Percentiles rank a stretch among this genome's conserved stretches.
Conservation (phyloP, 2,797 vertebrate genomes). For the Macropus fuliginosus region DNA sequence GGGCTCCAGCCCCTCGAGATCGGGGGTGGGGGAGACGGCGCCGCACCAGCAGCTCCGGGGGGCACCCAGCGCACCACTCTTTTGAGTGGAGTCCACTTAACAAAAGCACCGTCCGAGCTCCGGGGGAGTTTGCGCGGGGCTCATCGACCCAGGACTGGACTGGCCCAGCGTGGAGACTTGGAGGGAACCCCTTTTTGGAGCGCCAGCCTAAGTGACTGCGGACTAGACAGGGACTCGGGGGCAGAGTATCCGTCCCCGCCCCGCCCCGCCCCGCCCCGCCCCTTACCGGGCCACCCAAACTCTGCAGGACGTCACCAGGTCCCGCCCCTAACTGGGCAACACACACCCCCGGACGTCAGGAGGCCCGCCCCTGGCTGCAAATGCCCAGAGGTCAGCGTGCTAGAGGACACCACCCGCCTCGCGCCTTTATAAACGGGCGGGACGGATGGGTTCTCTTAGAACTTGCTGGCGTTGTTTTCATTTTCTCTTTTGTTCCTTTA, state of each 20-base stretch:
- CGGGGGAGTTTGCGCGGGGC: neutral
- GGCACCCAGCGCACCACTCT: slow-evolving; percentile 47
- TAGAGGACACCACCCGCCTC: neutral
- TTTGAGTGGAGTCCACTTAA: neutral
- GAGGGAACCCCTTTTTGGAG: slow-evolving; percentile 45
- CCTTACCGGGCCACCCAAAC: neutral
- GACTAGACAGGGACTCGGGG: slow-evolving; percentile 49
- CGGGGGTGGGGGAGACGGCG: slow-evolving; percentile 10
- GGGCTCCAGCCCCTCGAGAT: slow-evolving; percentile 40
- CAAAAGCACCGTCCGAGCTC: neutral
- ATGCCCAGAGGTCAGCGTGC: neutral
- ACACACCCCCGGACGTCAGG: neutral
- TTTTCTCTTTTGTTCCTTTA: too few relatives aligned
- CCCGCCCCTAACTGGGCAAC: rapidly evolving
- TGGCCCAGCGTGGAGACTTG: slow-evolving; percentile 2
- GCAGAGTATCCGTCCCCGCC: slow-evolving; percentile 21
- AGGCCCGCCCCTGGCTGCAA: neutral
- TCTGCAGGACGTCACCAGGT: neutral
- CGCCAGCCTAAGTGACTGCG: neutral
- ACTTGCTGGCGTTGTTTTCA: neutral
- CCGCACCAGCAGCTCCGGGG: slow-evolving; percentile 2
- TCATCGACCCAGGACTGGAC: slow-evolving; percentile 20
- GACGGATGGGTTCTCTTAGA: neutral
- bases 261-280: neutral
- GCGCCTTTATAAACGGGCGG: neutral